Percentiles rank a stretch among this genome's conserved stretches.
Conservation (phyloP, 1,140 invertebrate genomes). For the Trigoniulus corallinus region DNA sequence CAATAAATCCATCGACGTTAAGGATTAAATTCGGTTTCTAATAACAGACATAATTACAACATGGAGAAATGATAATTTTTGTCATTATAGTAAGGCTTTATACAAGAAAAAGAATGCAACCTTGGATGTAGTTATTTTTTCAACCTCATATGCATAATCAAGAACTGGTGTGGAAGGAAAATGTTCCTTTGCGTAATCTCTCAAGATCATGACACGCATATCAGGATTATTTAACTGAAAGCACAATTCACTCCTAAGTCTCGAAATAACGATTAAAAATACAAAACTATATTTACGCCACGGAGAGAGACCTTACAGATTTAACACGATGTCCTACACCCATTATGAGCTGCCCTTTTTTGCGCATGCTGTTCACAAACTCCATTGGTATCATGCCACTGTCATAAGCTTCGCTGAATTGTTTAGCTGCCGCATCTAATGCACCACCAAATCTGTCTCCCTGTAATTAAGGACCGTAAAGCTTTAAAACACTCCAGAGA, state of each 20-base stretch:
- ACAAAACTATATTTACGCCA: background rate
- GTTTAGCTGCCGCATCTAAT: slow-evolving; percentile 83
- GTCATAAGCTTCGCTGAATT: slow-evolving; percentile 93
- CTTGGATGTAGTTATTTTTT: slow-evolving; percentile 97
- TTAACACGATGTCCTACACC: slow-evolving; percentile 98
- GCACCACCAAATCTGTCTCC: slow-evolving; percentile 98
- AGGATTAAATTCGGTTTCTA: slow-evolving; percentile 95
- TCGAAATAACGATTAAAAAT: slow-evolving; percentile 5
- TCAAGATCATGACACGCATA: slow-evolving; percentile 87
- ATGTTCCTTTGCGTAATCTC: slow-evolving; percentile 84
- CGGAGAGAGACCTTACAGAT: slow-evolving; percentile 40
- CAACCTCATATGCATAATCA: slow-evolving; percentile 90
- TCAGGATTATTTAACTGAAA: slow-evolving; percentile 92
- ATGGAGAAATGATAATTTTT: slow-evolving; percentile 3
- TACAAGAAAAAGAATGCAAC: slow-evolving; percentile 18
- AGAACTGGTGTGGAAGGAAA: slow-evolving; percentile 86
- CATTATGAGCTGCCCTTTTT: slow-evolving; percentile 96
- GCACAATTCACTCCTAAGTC: slow-evolving; percentile 10
- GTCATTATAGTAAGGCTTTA: too few relatives aligned
- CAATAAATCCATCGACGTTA: slow-evolving; percentile 97
- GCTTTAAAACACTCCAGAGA: background rate
- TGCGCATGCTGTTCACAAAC: slow-evolving; percentile 95
- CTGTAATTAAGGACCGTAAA: slow-evolving; percentile 38
- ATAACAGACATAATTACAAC: slow-evolving; percentile 8
- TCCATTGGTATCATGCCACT: slow-evolving; percentile 88